These are phyloP conservation scores for Spheniscus mendiculus DNA, from an alignment of 2,113 vertebrate species.

Conservation along the genomic window DNA sequence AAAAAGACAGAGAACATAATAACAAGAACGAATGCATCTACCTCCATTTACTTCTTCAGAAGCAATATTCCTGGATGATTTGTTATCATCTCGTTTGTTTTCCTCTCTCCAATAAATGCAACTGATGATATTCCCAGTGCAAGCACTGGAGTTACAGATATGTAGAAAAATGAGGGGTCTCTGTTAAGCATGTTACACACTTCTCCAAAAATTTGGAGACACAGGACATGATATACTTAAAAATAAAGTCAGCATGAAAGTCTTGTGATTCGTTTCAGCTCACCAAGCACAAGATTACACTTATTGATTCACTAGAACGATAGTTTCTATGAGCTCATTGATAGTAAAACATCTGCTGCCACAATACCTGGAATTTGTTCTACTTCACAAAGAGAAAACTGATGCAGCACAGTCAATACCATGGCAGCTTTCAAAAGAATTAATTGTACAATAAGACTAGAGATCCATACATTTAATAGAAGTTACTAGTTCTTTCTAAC, in stretches of 20 bases:
- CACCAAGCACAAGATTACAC: not conserved
- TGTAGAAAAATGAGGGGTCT: not conserved
- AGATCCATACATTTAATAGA: not conserved
- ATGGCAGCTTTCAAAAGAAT: not conserved
- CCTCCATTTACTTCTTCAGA: not conserved
- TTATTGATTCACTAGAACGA: not conserved
- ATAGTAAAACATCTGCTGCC: not conserved
- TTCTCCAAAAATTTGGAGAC: not conserved
- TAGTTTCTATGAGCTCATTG: not conserved
- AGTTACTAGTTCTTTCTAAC: not conserved
- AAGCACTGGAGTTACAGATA: not conserved
- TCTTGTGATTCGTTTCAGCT: not conserved
- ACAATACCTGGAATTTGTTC: not conserved
- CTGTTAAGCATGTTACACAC: not conserved
- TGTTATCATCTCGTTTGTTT: not conserved
- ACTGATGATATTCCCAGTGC: not conserved
- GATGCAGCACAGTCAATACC: not conserved
- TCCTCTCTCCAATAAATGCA: not conserved
- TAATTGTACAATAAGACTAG: not conserved
- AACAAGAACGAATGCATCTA: not conserved
- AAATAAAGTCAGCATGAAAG: not conserved
- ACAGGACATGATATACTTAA: fast-evolving
- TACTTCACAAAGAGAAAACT: not conserved
- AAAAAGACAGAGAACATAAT: not conserved
- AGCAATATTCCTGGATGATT: not conserved